phyloP scores from a whole-genome alignment of 1,140 invertebrate genomes.

The Hesperophylax magnus region DNA sequence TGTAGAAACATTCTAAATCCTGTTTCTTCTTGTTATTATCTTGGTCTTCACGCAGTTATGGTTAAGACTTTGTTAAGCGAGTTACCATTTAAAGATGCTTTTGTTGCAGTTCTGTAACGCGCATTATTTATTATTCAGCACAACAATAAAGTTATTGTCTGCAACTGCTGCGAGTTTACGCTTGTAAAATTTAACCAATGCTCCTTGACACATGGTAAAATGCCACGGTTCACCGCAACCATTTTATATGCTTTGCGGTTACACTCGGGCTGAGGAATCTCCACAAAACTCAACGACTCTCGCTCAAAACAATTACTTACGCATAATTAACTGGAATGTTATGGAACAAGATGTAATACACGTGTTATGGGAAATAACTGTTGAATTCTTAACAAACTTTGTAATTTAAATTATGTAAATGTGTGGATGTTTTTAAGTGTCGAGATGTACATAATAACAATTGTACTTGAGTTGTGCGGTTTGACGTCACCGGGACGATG shows the following conservation, averaged over 20 bases:
- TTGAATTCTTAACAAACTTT: neutral
- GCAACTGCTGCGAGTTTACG: slow-evolving; percentile 21
- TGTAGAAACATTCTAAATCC: too few relatives aligned
- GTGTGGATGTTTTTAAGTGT: neutral
- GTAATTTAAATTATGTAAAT: neutral
- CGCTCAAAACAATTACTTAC: slow-evolving; percentile 26
- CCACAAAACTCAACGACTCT: slow-evolving; percentile 36
- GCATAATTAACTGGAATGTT: slow-evolving; percentile 27
- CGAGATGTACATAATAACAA: neutral
- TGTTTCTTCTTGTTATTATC: too few relatives aligned
- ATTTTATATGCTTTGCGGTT: slow-evolving; percentile 38
- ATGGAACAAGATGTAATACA: neutral
- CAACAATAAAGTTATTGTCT: slow-evolving; percentile 37
- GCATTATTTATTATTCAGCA: slow-evolving; percentile 27
- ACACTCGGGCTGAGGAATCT: slow-evolving; percentile 12
- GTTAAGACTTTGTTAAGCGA: neutral
- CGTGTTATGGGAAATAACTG: neutral
- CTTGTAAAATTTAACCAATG: slow-evolving; percentile 33
- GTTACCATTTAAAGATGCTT: neutral
- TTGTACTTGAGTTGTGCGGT: neutral
- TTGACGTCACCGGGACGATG: neutral
- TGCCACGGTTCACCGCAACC: slow-evolving; percentile 18
- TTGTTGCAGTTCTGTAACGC: slow-evolving; percentile 2
- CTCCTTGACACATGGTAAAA: slow-evolving; percentile 36
- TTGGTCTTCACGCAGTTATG: neutral